These are phyloP conservation scores for Amazona vittata DNA, from an alignment of 2,113 vertebrate genomes.

Conservation along the genomic window DNA sequence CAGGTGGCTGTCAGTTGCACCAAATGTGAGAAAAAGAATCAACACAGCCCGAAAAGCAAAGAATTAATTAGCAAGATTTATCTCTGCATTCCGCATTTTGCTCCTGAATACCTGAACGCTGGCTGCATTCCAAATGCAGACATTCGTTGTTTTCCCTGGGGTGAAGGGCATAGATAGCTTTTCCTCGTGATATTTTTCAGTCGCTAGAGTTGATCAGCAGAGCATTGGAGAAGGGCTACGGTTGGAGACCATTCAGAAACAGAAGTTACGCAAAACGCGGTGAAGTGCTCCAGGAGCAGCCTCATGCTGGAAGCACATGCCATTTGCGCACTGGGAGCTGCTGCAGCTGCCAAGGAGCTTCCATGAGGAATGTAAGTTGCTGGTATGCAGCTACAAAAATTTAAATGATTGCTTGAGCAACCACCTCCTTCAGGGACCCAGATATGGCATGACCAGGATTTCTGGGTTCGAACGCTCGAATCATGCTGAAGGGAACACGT, in stretches of 20 bases:
- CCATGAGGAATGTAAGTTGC: background rate
- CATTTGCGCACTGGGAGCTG: background rate
- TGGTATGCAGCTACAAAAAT: background rate
- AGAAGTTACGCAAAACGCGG: background rate
- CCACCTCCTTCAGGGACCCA: background rate
- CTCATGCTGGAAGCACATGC: background rate
- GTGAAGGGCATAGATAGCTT: background rate
- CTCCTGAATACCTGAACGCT: background rate
- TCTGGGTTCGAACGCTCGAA: background rate
- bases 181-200: background rate
- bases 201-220: background rate
- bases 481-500: background rate
- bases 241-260: background rate
- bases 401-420: background rate
- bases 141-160: background rate
- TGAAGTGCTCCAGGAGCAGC: background rate
- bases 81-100: background rate
- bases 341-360: constrained; percentile 8
- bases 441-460: fast-evolving
- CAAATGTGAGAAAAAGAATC: background rate
- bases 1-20: background rate
- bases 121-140: background rate
- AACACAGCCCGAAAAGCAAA: background rate
- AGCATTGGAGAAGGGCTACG: background rate
- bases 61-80: background rate